Evolutionary conservation across 2,797 vertebrate genomes (phyloP).

Genomic region (Megaceryle alcyon): DNA sequence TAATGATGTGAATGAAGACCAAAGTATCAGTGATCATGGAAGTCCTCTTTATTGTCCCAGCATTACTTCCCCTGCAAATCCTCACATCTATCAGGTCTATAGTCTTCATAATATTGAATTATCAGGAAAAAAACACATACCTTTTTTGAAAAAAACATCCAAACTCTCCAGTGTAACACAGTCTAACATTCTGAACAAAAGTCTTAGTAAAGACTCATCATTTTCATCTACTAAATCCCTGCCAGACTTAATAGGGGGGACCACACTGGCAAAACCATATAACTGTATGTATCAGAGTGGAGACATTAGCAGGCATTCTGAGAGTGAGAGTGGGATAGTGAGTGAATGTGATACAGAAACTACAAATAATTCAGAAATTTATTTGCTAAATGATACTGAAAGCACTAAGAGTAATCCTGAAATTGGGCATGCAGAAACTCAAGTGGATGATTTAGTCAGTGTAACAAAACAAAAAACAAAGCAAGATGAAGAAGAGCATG

Average conservation of each 20-base stretch:
- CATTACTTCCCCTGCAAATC: slow-evolving; percentile 63
- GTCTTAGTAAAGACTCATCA: slow-evolving; percentile 89
- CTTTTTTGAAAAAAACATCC: slow-evolving; percentile 73
- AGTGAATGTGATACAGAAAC: slow-evolving; percentile 90
- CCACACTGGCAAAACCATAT: slow-evolving; percentile 68
- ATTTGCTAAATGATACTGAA: slow-evolving; percentile 77
- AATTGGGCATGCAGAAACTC: slow-evolving; percentile 62
- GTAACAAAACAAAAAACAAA: slow-evolving; percentile 72
- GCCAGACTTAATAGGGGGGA: slow-evolving; percentile 86
- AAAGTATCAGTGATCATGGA: slow-evolving; percentile 36
- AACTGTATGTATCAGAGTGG: slow-evolving; percentile 72
- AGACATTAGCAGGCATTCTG: slow-evolving; percentile 83
- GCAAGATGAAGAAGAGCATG: slow-evolving; percentile 57
- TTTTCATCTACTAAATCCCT: slow-evolving; percentile 92
- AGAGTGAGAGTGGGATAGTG: slow-evolving; percentile 92
- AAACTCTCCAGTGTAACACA: slow-evolving; percentile 72
- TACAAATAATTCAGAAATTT: slow-evolving; percentile 83
- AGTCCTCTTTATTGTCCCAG: slow-evolving; percentile 57
- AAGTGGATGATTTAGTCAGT: slow-evolving; percentile 57
- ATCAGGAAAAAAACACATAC: slow-evolving; percentile 78
- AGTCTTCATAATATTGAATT: slow-evolving; percentile 88
- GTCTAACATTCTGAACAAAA: slow-evolving; percentile 82
- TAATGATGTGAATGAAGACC: slow-evolving; percentile 62
- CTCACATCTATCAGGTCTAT: slow-evolving; percentile 90
- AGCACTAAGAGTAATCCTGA: slow-evolving; percentile 71